Base-by-base conservation (phyloP, 2,888 invertebrate genomes). In the Nymphalis polychloros region DNA sequence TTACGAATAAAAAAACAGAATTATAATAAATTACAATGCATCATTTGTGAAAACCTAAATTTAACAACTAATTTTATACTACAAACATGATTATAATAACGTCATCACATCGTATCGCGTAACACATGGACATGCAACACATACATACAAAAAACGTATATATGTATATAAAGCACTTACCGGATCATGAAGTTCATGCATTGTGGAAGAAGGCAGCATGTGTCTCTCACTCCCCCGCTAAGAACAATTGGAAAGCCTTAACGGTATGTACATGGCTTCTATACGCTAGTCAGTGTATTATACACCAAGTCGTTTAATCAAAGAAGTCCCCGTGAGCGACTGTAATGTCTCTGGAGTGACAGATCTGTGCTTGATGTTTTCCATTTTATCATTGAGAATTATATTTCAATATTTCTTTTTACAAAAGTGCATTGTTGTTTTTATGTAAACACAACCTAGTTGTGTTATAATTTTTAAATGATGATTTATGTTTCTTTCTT, bases 141-240 rank as follows among this genome's bases (percentile, higher is more conserved):
- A 63, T 62, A 63, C 63, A 66, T 74, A 72, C 57, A 62, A 55
- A 63, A 68, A 73, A 57, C 67, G 6, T 23, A 73, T 23, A 73
- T 69, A 72, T 68, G 67, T 63, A 41, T 50, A 35, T 27, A 35
- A 82, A 84, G 85, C 86, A 93, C 93, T 93, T 86, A 93, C 94
- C 92, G 93, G 90, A 75, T 93, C 93, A 84, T 93, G 93, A 84
- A 93, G 88, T 79, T 93, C 93, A 87, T 94, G 93, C 88, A 93
- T 92, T 79, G 93, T 93, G 78, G 93, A 91, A 74, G 93, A 92
- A 72, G 93, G 90, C 84, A 93, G 90, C 88, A 93, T 86, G 80
- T 93, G 93, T 77, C 93, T 87, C 81, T 92, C 93, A 75, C 84
- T 85, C 75, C 90, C 93, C 79, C 93, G 93, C 93, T 93, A 89